Conservation (phyloP, 1,140 invertebrate genomes). For the Hetaerina americana region DNA sequence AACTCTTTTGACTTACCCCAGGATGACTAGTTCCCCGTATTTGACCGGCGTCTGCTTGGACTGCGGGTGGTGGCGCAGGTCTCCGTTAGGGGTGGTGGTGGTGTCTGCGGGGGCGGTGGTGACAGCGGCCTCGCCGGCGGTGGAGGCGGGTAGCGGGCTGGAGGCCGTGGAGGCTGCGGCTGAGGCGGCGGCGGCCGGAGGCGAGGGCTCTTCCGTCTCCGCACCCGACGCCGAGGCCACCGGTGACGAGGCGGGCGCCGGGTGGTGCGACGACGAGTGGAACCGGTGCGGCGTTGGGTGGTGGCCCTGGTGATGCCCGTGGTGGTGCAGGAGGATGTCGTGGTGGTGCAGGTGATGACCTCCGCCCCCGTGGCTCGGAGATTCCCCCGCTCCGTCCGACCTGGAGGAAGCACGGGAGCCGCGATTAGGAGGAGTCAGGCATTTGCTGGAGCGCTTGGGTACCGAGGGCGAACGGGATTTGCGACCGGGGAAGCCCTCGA, state of each 20-base stretch:
- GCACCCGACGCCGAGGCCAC: too few species aligned
- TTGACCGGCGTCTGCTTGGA: not conserved
- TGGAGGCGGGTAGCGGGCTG: not conserved
- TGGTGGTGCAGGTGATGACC: not conserved
- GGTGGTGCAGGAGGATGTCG: too few species aligned
- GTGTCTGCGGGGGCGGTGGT: not conserved
- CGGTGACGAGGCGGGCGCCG: too few species aligned
- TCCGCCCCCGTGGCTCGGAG: not conserved
- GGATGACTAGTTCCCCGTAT: not conserved
- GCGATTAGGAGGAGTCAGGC: too few species aligned
- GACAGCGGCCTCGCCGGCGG: not conserved
- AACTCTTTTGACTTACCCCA: not conserved
- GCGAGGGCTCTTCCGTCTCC: too few species aligned
- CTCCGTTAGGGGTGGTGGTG: not conserved
- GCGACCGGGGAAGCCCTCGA: too few species aligned
- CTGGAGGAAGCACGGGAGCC: not conserved
- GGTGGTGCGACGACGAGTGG: too few species aligned
- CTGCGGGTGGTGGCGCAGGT: not conserved
- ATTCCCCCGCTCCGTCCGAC: not conserved
- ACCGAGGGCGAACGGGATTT: too few species aligned
- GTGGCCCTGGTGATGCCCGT: too few species aligned
- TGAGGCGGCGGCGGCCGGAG: not conserved
- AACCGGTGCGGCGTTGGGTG: too few species aligned
- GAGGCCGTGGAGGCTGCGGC: not conserved
- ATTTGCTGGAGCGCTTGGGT: too few species aligned